Percentiles rank a stretch among this genome's conserved stretches.
phyloP scores from a whole-genome alignment of 1,140 invertebrate species.

The Latrodectus geometricus region DNA sequence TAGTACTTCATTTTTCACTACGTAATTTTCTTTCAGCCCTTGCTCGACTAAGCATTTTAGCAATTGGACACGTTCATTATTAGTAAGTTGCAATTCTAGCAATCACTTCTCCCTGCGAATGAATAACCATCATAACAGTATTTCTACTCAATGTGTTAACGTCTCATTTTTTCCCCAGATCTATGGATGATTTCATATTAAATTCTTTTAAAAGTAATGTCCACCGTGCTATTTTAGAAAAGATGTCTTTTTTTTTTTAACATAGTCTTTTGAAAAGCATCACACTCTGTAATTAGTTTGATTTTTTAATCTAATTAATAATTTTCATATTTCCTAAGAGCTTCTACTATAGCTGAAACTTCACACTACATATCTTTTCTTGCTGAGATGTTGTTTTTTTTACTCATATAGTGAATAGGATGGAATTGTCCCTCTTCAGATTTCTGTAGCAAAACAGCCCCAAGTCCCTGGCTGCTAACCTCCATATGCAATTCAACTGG shows the following conservation, averaged over 20 bases:
- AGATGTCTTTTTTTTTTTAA: background rate
- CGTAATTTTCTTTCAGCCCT: too few species aligned
- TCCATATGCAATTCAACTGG: conserved; percentile 24
- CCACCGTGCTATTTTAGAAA: background rate
- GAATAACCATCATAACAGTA: background rate
- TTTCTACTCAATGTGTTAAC: background rate
- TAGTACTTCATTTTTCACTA: too few species aligned
- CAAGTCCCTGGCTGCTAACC: conserved; percentile 70
- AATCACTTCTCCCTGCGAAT: too few species aligned
- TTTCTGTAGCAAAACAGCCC: conserved; percentile 70
- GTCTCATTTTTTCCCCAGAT: background rate
- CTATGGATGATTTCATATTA: too few species aligned
- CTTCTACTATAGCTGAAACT: background rate
- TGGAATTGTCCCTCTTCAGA: conserved; percentile 61
- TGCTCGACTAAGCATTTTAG: too few species aligned
- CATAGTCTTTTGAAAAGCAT: background rate
- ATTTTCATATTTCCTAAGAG: background rate
- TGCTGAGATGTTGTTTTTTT: background rate
- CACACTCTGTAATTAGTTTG: background rate
- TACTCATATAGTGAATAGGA: background rate
- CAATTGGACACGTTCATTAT: too few species aligned
- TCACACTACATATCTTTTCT: background rate
- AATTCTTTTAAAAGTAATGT: background rate
- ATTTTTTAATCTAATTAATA: conserved; percentile 1
- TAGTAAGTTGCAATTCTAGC: too few species aligned